Conservation (phyloP, 2,888 invertebrate species). For the Lomographa bimaculata region DNA sequence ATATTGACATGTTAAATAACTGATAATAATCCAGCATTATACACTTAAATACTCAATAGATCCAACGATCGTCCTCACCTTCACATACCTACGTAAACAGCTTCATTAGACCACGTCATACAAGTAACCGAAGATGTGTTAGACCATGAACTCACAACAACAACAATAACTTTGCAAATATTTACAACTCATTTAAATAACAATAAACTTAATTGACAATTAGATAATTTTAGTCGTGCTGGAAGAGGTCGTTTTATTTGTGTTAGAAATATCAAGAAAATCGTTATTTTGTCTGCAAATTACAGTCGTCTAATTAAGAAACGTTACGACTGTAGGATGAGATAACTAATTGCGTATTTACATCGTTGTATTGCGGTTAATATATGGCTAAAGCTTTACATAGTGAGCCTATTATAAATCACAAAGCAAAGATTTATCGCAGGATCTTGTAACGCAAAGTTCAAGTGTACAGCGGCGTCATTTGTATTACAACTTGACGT, state of each 20-base stretch:
- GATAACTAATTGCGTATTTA: constrained; percentile 8
- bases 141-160: constrained; percentile 19
- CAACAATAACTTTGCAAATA: constrained; percentile 20
- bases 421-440: constrained; percentile 20
- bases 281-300: constrained; percentile 1
- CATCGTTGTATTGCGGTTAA: background rate
- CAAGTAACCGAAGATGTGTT: constrained; percentile 11
- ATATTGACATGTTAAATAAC: constrained; percentile 22
- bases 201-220: constrained; percentile 27
- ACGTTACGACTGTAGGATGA: constrained; percentile 1
- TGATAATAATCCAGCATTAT: constrained; percentile 17
- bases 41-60: constrained; percentile 23
- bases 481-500: constrained; percentile 26
- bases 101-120: constrained; percentile 38
- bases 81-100: constrained; percentile 37
- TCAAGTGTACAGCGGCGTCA: constrained; percentile 26
- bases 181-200: constrained; percentile 27
- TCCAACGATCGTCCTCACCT: constrained; percentile 43
- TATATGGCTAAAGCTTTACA: too few species aligned
- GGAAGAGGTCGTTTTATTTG: constrained; percentile 19
- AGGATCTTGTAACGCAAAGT: constrained; percentile 27
- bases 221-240: constrained; percentile 16
- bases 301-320: constrained; percentile 3
- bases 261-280: too few species aligned
- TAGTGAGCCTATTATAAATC: too few species aligned